Percentiles rank a stretch among this genome's conserved stretches.
Evolutionary conservation across 2,888 invertebrate genomes (phyloP).

Genomic region (Calephelis perditalis): DNA sequence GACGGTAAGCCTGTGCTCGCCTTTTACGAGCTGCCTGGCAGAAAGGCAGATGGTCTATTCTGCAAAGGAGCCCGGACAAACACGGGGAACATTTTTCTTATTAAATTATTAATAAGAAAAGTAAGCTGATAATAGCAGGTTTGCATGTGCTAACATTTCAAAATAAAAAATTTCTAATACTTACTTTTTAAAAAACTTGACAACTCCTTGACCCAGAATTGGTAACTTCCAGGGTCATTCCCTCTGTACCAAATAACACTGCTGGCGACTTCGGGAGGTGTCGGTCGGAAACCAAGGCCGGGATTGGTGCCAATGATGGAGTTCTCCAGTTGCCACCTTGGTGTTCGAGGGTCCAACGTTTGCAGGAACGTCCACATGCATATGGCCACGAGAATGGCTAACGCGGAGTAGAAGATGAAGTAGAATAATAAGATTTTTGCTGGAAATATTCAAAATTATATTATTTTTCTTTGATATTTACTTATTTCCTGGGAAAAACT

Average conservation of each 20-base stretch:
- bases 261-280: constrained; percentile 92
- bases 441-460: constrained; percentile 59
- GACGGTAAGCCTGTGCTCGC: too few species aligned
- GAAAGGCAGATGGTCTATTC: too few species aligned
- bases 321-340: constrained; percentile 90
- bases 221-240: constrained; percentile 85
- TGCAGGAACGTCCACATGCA: constrained; percentile 97
- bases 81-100: too few species aligned
- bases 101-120: too few species aligned
- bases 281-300: constrained; percentile 96
- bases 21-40: too few species aligned
- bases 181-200: constrained; percentile 88
- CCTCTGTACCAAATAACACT: constrained; percentile 97
- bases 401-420: constrained; percentile 92
- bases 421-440: constrained; percentile 98
- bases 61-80: too few species aligned
- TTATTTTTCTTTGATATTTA: too few species aligned
- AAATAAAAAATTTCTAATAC: constrained; percentile 33
- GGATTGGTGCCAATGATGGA: constrained; percentile 97
- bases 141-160: background rate
- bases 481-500: too few species aligned
- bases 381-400: constrained; percentile 94
- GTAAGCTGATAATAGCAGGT: too few species aligned
- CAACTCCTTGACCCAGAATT: constrained; percentile 87
- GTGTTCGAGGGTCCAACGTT: constrained; percentile 92